These are phyloP conservation scores for Cataglyphis hispanica DNA, from an alignment of 1,140 invertebrate genomes.

Conservation along the genomic window DNA sequence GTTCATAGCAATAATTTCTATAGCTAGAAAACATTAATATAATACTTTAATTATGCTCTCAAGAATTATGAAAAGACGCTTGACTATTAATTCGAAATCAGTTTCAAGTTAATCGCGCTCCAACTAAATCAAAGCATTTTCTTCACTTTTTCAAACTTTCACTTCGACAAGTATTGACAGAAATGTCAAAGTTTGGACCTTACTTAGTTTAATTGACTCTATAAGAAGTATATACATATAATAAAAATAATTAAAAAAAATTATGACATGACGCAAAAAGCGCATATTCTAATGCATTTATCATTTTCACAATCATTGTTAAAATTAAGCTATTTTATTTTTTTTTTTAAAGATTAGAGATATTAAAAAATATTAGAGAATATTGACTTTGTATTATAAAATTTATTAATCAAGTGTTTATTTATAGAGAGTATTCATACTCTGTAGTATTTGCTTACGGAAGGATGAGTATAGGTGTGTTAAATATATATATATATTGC, in stretches of 20 bases:
- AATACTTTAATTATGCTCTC: conserved; percentile 34
- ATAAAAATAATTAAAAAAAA: conserved; percentile 43
- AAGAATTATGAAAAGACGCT: conserved; percentile 26
- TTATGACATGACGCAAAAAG: neutral
- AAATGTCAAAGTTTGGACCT: conserved; percentile 50
- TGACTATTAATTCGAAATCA: conserved; percentile 44
- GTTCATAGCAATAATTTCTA: neutral
- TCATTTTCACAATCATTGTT: neutral
- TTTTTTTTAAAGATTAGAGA: neutral
- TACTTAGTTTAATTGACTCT: conserved; percentile 54
- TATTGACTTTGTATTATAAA: neutral
- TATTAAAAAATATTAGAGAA: conserved; percentile 10
- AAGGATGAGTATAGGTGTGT: neutral
- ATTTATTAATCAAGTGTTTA: neutral
- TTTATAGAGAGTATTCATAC: neutral
- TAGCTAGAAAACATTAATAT: neutral
- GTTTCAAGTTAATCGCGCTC: conserved; percentile 49
- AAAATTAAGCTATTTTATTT: conserved; percentile 19
- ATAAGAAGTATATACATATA: conserved; percentile 24
- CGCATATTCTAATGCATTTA: conserved; percentile 20
- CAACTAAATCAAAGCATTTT: conserved; percentile 51
- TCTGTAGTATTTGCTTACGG: neutral
- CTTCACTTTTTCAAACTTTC: conserved; percentile 56
- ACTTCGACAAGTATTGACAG: conserved; percentile 54
- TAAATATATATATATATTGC: conserved; percentile 50